Evolutionary conservation across 2,797 vertebrate genomes (phyloP).

Genomic region (Danio albolineatus): DNA sequence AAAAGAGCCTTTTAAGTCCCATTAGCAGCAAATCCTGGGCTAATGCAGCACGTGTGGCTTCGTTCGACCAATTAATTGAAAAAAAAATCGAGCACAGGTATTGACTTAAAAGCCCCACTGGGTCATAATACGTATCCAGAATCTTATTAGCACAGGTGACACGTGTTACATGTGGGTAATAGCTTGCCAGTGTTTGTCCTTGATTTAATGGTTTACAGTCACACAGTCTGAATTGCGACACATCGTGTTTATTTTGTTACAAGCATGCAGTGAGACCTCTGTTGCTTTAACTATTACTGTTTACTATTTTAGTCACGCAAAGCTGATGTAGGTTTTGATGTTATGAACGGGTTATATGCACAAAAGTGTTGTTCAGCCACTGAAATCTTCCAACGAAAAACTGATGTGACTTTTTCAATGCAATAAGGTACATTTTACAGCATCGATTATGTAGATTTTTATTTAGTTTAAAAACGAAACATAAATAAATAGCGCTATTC

Average conservation of each 20-base stretch:
- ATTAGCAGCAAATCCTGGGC: slow-evolving; percentile 9
- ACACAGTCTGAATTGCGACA: background rate
- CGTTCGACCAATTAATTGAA: background rate
- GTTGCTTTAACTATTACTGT: background rate
- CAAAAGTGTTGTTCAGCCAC: too few species aligned
- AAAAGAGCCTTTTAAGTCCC: slow-evolving; percentile 17
- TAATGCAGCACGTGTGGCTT: background rate
- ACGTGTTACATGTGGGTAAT: slow-evolving; percentile 17
- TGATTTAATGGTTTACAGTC: slow-evolving; percentile 1
- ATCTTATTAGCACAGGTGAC: slow-evolving; percentile 14
- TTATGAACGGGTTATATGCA: too few species aligned
- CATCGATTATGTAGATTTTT: too few species aligned
- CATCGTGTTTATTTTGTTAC: background rate
- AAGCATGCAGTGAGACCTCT: background rate
- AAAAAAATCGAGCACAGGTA: background rate
- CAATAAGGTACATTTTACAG: too few species aligned
- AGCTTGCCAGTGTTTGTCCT: slow-evolving; percentile 9
- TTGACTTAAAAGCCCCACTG: slow-evolving; percentile 22
- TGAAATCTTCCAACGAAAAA: too few species aligned
- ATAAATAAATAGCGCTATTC: too few species aligned
- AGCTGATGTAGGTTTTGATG: too few species aligned
- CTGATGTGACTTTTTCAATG: too few species aligned
- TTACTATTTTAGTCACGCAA: too few species aligned
- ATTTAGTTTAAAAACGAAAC: too few species aligned
- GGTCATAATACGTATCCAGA: slow-evolving; percentile 25